Evolutionary conservation across 2,888 invertebrate genomes (phyloP).

Genomic region (Caenorhabditis zanzibari): DNA sequence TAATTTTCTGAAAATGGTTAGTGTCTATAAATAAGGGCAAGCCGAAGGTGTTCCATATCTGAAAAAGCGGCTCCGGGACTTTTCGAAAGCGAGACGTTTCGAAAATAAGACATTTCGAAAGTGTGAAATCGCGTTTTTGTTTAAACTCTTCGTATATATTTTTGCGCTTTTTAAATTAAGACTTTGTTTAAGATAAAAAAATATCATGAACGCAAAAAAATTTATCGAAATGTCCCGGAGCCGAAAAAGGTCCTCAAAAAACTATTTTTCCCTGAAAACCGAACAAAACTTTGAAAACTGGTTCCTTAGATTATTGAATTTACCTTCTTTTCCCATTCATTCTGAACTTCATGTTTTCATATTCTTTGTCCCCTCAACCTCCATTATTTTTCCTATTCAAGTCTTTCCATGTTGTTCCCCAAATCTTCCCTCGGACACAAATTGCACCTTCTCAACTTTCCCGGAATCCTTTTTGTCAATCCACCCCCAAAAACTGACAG

Average conservation of each 20-base stretch:
- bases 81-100: too few relatives aligned
- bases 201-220: too few relatives aligned
- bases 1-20: not conserved
- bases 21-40: not conserved
- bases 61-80: not conserved
- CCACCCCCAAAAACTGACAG: slow-evolving; percentile 20
- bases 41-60: too few relatives aligned
- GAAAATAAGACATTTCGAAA: too few relatives aligned
- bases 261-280: not conserved
- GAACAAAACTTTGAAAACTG: not conserved
- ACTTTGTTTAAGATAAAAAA: too few relatives aligned
- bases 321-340: not conserved
- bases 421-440: slow-evolving; percentile 2
- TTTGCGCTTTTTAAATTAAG: too few relatives aligned
- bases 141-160: too few relatives aligned
- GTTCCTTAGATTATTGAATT: not conserved
- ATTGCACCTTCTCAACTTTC: slow-evolving; percentile 14
- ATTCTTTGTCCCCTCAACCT: not conserved
- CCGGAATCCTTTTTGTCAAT: not conserved
- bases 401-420: not conserved
- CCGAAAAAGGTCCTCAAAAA: too few relatives aligned
- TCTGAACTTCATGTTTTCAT: not conserved
- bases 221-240: too few relatives aligned
- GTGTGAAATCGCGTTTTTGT: too few relatives aligned
- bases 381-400: not conserved